Percentiles rank a stretch among this genome's conserved stretches.
phyloP scores from a whole-genome alignment of 2,797 vertebrate species.

The Hippopotamyrus pictus region DNA sequence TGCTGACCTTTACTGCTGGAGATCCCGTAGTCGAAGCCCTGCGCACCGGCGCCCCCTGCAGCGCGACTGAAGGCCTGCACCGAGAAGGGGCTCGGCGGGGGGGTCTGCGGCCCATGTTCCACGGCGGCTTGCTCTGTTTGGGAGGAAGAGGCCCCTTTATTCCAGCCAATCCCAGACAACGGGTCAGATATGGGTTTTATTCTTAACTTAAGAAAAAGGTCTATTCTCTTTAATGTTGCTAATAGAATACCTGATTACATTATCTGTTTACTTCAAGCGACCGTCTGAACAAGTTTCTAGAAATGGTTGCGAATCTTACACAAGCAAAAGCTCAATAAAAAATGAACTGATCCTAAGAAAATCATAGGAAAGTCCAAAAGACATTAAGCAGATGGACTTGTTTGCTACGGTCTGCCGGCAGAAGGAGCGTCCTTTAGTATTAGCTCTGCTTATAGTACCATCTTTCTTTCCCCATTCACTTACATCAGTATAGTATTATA shows the following conservation, averaged over 20 bases:
- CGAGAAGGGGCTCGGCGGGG: conserved; percentile 94
- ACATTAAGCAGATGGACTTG: not conserved
- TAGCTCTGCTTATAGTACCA: not conserved
- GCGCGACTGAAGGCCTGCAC: conserved; percentile 88
- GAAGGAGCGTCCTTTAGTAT: not conserved
- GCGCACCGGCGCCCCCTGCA: conserved; percentile 73
- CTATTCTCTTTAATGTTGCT: not conserved
- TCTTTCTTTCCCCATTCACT: not conserved
- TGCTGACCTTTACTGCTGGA: conserved; percentile 93
- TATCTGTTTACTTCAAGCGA: not conserved
- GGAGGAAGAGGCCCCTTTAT: not conserved
- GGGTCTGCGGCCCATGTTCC: conserved; percentile 87
- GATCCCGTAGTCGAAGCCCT: conserved; percentile 96
- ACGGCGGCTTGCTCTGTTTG: conserved; percentile 80
- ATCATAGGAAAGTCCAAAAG: not conserved
- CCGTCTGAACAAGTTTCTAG: not conserved
- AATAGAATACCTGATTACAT: not conserved
- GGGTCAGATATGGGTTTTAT: not conserved
- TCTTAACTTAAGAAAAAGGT: not conserved
- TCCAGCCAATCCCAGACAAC: not conserved
- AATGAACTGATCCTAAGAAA: not conserved
- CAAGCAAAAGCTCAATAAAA: not conserved
- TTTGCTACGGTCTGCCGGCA: not conserved
- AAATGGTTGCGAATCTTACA: not conserved
- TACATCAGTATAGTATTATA: not conserved